Evolutionary conservation across 2,888 invertebrate genomes (phyloP).

Genomic region (Pedicia rivosa): DNA sequence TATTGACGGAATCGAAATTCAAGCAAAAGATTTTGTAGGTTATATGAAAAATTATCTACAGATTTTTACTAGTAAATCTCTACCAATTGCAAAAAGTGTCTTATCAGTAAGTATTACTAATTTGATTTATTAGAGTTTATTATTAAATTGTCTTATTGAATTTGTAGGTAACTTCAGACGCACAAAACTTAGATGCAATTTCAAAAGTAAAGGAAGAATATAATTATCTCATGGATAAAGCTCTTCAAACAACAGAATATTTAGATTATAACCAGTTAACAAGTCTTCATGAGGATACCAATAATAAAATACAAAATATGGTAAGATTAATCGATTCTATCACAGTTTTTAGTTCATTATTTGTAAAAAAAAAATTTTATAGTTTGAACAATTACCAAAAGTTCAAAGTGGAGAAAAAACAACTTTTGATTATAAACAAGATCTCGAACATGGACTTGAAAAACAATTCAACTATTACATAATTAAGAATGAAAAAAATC

Average conservation of each 20-base stretch:
- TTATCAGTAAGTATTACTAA: background rate
- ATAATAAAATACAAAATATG: too few relatives aligned
- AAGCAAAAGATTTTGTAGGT: slow-evolving; percentile 1
- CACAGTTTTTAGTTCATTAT: too few relatives aligned
- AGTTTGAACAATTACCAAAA: slow-evolving; percentile 1
- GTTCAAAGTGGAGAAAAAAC: background rate
- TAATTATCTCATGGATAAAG: background rate
- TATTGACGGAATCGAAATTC: slow-evolving; percentile 5
- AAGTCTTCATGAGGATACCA: too few relatives aligned
- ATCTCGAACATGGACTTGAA: background rate
- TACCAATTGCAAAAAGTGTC: slow-evolving; percentile 1
- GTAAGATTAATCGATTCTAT: too few relatives aligned
- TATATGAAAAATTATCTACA: background rate
- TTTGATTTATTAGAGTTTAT: too few relatives aligned
- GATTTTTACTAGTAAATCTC: background rate
- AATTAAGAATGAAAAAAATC: background rate
- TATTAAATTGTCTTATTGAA: too few relatives aligned
- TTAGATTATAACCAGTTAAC: too few relatives aligned
- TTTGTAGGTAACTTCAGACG: background rate
- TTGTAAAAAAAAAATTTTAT: too few relatives aligned
- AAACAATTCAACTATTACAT: slow-evolving; percentile 4
- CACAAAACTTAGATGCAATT: slow-evolving; percentile 3
- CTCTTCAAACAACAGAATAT: too few relatives aligned
- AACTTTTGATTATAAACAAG: background rate
- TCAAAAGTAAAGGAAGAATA: background rate